Evolutionary conservation across 2,888 invertebrate genomes (phyloP), one percentile per base, ranked within the genome.

Genomic region (Tachystola acroxantha): DNA sequence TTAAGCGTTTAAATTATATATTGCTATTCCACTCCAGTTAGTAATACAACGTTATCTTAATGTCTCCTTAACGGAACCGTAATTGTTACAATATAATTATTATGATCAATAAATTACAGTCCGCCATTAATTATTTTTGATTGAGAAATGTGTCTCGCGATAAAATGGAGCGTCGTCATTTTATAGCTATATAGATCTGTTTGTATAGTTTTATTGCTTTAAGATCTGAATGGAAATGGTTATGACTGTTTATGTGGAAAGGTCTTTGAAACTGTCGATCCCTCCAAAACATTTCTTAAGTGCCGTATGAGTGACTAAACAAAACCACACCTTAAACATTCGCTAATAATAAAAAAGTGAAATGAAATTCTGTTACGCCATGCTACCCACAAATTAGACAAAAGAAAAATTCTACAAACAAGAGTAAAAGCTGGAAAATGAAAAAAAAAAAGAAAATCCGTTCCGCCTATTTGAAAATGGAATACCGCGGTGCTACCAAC

Each of bases 21-120:
- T 22, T 22, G 22, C 9, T 22, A 22, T 9, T 24, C 4, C 24
- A 27, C 9, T 20, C 24, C 16, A 10, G n/a, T 13, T 22, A 3
- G 7, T 22, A 26, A 25, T 25, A 33, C 36, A 28, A 2, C 12
- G 34, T 42, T 80, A 84, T 84, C 84, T 77, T 64, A 79, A 80
- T 70, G 78, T 67, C 56, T 62, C 57, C 53, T 64, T 77, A 71
- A 77, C 69, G 68, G 64, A 70, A 76, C 76, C 75, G 76, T 84
- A 64, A 82, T 77, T 78, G 77, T 80, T 70, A 82, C 77, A 81
- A 65, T 81, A 79, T 75, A 80, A 84, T 84, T 78, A 81, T 80
- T 74, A 74, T 72, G 68, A 66, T 64, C 68, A 72, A 74, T 84
- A 79, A 79, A 79, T 84, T 71, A 48, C 51, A 50, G 64, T 64